Evolutionary conservation across 1,140 invertebrate genomes (phyloP).

Genomic region (Euura lappo): DNA sequence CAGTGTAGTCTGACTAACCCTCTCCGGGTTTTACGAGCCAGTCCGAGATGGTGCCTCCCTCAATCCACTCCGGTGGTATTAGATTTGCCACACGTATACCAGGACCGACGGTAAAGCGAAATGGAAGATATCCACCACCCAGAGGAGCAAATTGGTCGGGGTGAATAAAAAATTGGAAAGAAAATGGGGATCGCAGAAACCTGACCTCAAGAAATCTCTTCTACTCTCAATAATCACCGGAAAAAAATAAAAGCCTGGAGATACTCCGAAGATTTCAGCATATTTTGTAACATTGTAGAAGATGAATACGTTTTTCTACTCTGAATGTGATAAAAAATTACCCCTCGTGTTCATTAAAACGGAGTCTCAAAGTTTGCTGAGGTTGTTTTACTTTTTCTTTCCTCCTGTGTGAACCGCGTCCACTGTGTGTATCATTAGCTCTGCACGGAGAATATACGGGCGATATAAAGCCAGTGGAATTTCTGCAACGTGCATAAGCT

Average conservation of each 20-base stretch:
- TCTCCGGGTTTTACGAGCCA: conserved; percentile 4
- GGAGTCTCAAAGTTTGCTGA: too few species aligned
- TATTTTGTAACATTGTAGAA: too few species aligned
- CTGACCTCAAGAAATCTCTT: neutral
- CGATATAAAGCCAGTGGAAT: neutral
- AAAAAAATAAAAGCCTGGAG: neutral
- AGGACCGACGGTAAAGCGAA: neutral
- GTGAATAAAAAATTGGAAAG: neutral
- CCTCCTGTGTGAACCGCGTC: too few species aligned
- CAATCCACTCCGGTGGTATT: neutral
- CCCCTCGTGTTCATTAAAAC: too few species aligned
- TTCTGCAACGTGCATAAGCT: neutral
- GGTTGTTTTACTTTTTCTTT: too few species aligned
- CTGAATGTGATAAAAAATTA: too few species aligned
- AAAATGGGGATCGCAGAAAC: too few species aligned
- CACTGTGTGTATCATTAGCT: too few species aligned
- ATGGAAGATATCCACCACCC: neutral
- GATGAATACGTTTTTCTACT: too few species aligned
- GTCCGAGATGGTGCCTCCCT: neutral
- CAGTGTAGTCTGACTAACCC: neutral
- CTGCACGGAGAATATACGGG: neutral
- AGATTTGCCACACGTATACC: neutral
- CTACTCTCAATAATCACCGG: neutral
- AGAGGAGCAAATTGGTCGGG: neutral
- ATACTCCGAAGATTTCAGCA: neutral